Evolutionary conservation across 64 coral and sea anemone genomes (phyloP).

Genomic region (Acropora yongei): DNA sequence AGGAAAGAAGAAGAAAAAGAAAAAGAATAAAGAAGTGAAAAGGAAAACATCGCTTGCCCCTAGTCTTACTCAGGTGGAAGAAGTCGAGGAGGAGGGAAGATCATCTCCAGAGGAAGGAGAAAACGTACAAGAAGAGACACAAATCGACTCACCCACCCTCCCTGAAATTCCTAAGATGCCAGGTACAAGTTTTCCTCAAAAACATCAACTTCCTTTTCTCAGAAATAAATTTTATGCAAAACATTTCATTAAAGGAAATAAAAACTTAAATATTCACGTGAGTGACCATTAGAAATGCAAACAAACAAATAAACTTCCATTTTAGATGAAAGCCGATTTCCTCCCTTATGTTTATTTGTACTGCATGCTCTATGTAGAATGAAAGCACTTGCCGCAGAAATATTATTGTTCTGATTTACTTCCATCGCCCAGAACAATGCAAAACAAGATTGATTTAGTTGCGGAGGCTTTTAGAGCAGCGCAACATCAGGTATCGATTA

Average conservation of each 20-base stretch:
- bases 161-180: conserved; percentile 72
- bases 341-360: too few species aligned
- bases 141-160: conserved; percentile 35
- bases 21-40: conserved; percentile 1
- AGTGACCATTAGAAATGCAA: too few species aligned
- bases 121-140: conserved; percentile 15
- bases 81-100: conserved; percentile 38
- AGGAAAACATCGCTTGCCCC: not conserved
- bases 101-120: conserved; percentile 32
- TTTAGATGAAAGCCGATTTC: too few species aligned
- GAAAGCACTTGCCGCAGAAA: too few species aligned
- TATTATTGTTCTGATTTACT: too few species aligned
- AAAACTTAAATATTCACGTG: too few species aligned
- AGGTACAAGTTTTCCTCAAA: not conserved
- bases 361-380: too few species aligned
- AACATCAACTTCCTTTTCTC: too few species aligned
- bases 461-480: not conserved
- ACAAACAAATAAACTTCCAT: too few species aligned
- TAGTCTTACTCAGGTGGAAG: conserved; percentile 31
- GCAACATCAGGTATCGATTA: not conserved
- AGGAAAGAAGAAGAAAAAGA: conserved; percentile 43
- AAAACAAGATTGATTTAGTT: not conserved
- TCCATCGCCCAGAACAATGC: too few species aligned
- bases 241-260: too few species aligned
- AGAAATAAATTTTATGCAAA: too few species aligned